Base-by-base conservation (phyloP, 2,113 vertebrate genomes). In the Carollia perspicillata region DNA sequence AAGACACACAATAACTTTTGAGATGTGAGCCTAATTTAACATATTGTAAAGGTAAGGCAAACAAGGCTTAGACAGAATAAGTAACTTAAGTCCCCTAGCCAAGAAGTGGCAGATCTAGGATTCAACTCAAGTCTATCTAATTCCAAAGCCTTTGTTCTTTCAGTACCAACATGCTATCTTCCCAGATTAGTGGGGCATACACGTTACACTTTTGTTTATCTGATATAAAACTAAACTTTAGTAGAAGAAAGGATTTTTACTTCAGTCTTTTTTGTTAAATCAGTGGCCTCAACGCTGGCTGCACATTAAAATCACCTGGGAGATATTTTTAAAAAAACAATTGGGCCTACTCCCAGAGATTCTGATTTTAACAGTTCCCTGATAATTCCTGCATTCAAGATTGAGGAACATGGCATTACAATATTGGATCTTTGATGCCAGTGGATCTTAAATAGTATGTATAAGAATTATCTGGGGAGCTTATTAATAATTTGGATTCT, bases 111-210 rank as follows among this genome's bases (percentile, higher is more conserved):
- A 90, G 13, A 71, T 60, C 53, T 68, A 85, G 13, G 49, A 78
- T 87, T 92, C 37, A 93, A 9, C 51, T 13, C 47, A 84, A 26
- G 9, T 80, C 28, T 84, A 2, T 77, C 30, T 65, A 20, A 87
- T 83, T 80, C 53, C 53, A 86, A 42, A 90, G 65, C 16, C 16
- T 95, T 85, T 90, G 26, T 77, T 95, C 40, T 89, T 94, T 94
- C 22, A 80, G 26, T 86, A 75, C 75, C 13, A 42, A 79, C 37
- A 86, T 71, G 13, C 26, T 87, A 1, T 66, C 58, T 85, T 94
- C 71, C 80, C 16, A 92, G 42, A 44, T 78, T 22, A 58, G 22
- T 88, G 12, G 33, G 51, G 85, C 72, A 58, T 23, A 84, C 37
- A 69, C 95, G 17, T 44, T 90, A 55, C 6, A 66, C 33, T 96